Conservation (phyloP, 1,140 invertebrate species). For the Eumaeus atala region DNA sequence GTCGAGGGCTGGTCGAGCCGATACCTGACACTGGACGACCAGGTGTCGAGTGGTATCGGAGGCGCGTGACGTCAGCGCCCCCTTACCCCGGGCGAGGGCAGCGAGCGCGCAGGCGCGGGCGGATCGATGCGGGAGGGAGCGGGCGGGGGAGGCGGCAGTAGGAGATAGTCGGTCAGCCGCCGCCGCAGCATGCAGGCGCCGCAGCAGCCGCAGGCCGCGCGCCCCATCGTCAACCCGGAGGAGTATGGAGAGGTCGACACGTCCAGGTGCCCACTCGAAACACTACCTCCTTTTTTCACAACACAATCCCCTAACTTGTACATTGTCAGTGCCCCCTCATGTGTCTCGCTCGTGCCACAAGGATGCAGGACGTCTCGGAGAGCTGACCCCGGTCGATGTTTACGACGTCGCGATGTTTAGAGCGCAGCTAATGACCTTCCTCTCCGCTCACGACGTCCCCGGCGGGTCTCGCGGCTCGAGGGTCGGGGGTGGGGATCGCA, state of each 20-base stretch:
- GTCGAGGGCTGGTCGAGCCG: not conserved
- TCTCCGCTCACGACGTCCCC: too few relatives aligned
- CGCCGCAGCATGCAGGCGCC: constrained; percentile 38
- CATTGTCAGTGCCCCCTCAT: not conserved
- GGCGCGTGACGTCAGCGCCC: constrained; percentile 16
- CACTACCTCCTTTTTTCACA: not conserved
- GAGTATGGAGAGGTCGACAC: constrained; percentile 64
- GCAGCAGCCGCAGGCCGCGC: constrained; percentile 32
- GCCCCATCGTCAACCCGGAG: constrained; percentile 60
- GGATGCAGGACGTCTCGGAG: too few relatives aligned
- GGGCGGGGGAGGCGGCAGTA: too few relatives aligned
- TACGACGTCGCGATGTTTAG: too few relatives aligned
- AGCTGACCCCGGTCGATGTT: too few relatives aligned
- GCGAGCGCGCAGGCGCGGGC: constrained; percentile 17
- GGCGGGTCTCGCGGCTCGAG: too few relatives aligned
- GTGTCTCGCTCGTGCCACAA: too few relatives aligned
- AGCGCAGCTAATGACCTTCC: too few relatives aligned
- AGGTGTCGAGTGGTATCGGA: not conserved
- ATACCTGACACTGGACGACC: too few relatives aligned
- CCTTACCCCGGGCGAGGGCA: constrained; percentile 25
- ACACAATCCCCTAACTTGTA: not conserved
- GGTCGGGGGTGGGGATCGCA: too few relatives aligned
- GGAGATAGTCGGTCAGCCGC: too few relatives aligned
- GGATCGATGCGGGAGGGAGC: constrained; percentile 17
- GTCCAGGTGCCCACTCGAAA: constrained; percentile 41